Conservation (phyloP, 2,888 invertebrate genomes). For the Ennomos erosarius region DNA sequence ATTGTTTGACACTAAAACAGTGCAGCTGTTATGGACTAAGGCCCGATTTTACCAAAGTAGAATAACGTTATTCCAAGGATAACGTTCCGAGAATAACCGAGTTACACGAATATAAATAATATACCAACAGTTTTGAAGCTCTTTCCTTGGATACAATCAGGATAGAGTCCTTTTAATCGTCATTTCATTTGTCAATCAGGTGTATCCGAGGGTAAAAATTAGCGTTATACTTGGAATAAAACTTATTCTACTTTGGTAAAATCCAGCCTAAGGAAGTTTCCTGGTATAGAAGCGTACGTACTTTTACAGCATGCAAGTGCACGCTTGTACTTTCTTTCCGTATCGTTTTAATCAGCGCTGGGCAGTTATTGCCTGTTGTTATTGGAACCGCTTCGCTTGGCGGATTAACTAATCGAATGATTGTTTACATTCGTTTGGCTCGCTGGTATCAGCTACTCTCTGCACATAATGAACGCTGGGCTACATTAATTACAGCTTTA, state of each 20-base stretch:
- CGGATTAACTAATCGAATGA: constrained; percentile 75
- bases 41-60: too few species aligned
- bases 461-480: constrained; percentile 73
- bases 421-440: constrained; percentile 72
- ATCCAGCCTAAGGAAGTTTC: constrained; percentile 20
- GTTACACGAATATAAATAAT: too few species aligned
- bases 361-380: constrained; percentile 55
- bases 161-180: too few species aligned
- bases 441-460: constrained; percentile 62
- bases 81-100: too few species aligned
- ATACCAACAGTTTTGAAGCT: too few species aligned
- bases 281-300: constrained; percentile 3
- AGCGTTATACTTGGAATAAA: too few species aligned
- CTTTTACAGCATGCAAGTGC: constrained; percentile 26
- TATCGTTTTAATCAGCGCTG: constrained; percentile 64
- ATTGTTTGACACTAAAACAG: constrained; percentile 27
- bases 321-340: constrained; percentile 50
- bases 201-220: too few species aligned
- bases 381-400: constrained; percentile 59
- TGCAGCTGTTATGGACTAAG: constrained; percentile 1
- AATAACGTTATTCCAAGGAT: too few species aligned
- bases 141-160: too few species aligned
- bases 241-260: too few species aligned
- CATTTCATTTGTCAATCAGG: too few species aligned
- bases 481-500: constrained; percentile 80